Base-by-base conservation (phyloP, 2,888 invertebrate genomes). In the Morpho achilles region DNA sequence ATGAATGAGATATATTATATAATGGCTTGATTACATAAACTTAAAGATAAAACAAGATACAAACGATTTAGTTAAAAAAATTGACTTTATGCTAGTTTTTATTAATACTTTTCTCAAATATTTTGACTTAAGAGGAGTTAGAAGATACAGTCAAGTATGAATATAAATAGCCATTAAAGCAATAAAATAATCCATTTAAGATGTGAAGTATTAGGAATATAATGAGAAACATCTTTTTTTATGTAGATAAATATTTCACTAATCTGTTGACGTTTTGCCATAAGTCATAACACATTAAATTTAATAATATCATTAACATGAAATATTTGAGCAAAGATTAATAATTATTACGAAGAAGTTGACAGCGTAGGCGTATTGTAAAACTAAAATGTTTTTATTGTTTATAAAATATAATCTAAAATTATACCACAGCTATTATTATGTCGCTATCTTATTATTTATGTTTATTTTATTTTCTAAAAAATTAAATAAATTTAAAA, bases 221-320 rank as follows among this genome's bases (percentile, higher is more conserved):
- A 50, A 60, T 54, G 44, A 51, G 42, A 52, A 58, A 39, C 47
- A 47, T 46, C 41, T 48, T 45, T 40, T 42, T 47, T 58, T 16
- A 16, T 16, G 16, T 16, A 47, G 40, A 52, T 57, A 56, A 49
- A 56, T 61, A 57, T 48, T 47, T 59, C 58, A 60, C 49, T 44
- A 56, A 56, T 52, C 54, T 56, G 62, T 50, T 58, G 60, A 64
- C 56, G 50, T 53, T 58, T 60, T 55, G 58, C 59, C 60, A 53
- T 56, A 47, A 40, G 16, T 16, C 16, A 16, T 16, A 16, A 16
- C 16, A 50, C 57, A 62, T 64, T 66, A 62, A 62, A 53, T 55
- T 62, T 62, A 59, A 60, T 62, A 64, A 52, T 58, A 52, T 54
- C 57, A 62, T 64, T 63, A 61, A 56, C 56, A 57, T 54, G 51